phyloP scores from a whole-genome alignment of 35 echinoderm and acorn worm species.

The Anneissia japonica region DNA sequence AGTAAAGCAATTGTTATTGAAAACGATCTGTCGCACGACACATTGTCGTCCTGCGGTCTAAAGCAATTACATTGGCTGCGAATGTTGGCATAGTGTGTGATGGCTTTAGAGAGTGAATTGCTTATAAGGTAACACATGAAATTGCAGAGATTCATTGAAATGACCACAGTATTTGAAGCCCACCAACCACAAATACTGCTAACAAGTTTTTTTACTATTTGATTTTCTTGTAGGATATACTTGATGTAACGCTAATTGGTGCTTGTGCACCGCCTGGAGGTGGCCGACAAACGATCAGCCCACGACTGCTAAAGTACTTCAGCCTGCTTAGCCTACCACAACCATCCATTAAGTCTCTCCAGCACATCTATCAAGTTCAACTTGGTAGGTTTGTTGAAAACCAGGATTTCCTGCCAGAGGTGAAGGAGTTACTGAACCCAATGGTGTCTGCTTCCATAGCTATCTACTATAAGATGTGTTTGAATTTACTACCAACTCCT shows the following conservation, averaged over 20 bases:
- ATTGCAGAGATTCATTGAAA: too few species aligned
- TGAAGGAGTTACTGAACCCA: slow-evolving; percentile 69
- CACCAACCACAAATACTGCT: too few species aligned
- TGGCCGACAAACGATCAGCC: slow-evolving; percentile 83
- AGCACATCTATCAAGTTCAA: slow-evolving; percentile 98
- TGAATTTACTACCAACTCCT: slow-evolving; percentile 89
- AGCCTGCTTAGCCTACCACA: slow-evolving; percentile 84
- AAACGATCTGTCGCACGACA: too few species aligned
- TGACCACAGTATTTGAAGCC: too few species aligned
- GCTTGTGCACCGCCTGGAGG: slow-evolving; percentile 92
- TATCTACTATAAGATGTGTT: slow-evolving; percentile 96
- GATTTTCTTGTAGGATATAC: slow-evolving; percentile 59
- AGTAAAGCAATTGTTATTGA: too few species aligned
- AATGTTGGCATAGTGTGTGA: too few species aligned
- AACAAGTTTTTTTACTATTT: too few species aligned
- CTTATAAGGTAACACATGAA: too few species aligned
- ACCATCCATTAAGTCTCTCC: slow-evolving; percentile 77
- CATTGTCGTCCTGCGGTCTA: too few species aligned
- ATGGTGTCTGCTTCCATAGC: slow-evolving; percentile 91
- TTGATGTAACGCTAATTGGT: slow-evolving; percentile 79
- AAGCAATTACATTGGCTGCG: too few species aligned
- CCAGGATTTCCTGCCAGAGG: slow-evolving; percentile 82
- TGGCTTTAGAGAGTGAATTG: too few species aligned
- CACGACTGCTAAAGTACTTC: slow-evolving; percentile 90
- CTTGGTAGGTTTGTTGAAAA: slow-evolving; percentile 90